Percentiles rank a stretch among this genome's conserved stretches.
These are phyloP conservation scores for Casuarius casuarius DNA, from an alignment of 2,113 vertebrate genomes.

Conservation along the genomic window DNA sequence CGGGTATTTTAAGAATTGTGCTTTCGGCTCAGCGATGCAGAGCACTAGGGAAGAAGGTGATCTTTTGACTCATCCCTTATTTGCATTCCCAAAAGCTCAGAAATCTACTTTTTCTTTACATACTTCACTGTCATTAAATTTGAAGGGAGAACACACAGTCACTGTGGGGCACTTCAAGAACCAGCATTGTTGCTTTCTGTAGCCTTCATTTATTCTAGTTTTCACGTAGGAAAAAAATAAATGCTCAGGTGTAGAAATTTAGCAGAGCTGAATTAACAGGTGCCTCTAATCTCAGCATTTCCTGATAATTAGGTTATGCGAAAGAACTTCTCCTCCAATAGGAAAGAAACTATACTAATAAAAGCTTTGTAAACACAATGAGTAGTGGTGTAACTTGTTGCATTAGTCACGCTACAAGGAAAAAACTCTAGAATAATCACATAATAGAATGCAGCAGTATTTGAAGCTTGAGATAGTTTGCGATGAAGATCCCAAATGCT, in stretches of 20 bases:
- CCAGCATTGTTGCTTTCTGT: neutral
- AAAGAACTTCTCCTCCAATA: neutral
- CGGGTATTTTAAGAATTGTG: neutral
- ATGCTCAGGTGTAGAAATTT: neutral
- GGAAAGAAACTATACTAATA: neutral
- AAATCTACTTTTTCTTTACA: neutral
- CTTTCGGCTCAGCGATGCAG: conserved; percentile 38
- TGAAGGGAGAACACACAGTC: neutral
- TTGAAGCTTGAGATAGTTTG: neutral
- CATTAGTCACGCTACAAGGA: neutral
- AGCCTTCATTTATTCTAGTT: neutral
- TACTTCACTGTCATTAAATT: neutral
- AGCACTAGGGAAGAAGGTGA: neutral
- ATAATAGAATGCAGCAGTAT: neutral
- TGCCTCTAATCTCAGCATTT: neutral
- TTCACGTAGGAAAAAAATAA: neutral
- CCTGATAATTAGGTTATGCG: neutral
- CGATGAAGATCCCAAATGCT: neutral
- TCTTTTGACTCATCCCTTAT: neutral
- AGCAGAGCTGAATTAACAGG: neutral
- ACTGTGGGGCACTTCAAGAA: neutral
- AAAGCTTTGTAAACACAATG: fast-evolving
- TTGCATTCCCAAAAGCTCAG: neutral
- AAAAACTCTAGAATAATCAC: neutral
- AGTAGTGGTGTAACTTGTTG: neutral